Conservation (phyloP, 2,797 vertebrate species). For the Fistularia commersonii region DNA sequence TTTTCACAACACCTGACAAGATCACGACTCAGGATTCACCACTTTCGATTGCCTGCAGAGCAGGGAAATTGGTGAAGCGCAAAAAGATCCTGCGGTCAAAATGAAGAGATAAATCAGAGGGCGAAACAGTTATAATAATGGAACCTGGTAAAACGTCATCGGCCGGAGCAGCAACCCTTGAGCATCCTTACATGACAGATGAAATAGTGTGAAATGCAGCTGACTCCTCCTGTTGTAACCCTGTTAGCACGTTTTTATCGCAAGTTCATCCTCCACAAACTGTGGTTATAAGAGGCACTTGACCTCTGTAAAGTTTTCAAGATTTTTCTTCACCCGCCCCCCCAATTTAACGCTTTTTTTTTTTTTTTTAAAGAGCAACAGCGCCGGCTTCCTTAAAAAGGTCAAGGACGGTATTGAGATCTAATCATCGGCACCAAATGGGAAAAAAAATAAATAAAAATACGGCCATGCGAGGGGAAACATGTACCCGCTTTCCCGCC, state of each 20-base stretch:
- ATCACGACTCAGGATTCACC: conserved; percentile 59
- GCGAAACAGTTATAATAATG: conserved; percentile 68
- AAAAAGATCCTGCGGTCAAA: conserved; percentile 40
- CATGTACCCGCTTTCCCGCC: conserved; percentile 7
- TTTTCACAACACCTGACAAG: conserved; percentile 67
- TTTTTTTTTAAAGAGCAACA: conserved; percentile 32
- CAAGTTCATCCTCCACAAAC: conserved; percentile 47
- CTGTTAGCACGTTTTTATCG: conserved; percentile 50
- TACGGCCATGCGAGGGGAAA: conserved; percentile 30
- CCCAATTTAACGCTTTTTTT: conserved; percentile 18
- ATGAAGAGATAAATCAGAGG: conserved; percentile 70
- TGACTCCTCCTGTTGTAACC: conserved; percentile 28
- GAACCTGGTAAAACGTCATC: conserved; percentile 64
- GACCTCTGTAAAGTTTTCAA: conserved; percentile 25
- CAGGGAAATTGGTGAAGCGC: conserved; percentile 49
- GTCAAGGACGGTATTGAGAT: conserved; percentile 51
- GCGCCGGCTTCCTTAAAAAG: conserved; percentile 14
- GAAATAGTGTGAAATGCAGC: conserved; percentile 57
- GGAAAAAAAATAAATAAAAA: conserved; percentile 23
- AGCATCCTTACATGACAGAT: conserved; percentile 58
- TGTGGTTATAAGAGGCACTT: conserved; percentile 30
- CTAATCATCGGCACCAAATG: conserved; percentile 45
- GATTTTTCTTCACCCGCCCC: too few species aligned
- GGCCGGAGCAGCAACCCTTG: conserved; percentile 58
- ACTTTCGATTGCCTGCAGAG: conserved; percentile 50